Evolutionary conservation across 2,113 vertebrate species (phyloP), one percentile per base, ranked within the genome.

Genomic region (Sinocyclocheilus maitianheensis): DNA sequence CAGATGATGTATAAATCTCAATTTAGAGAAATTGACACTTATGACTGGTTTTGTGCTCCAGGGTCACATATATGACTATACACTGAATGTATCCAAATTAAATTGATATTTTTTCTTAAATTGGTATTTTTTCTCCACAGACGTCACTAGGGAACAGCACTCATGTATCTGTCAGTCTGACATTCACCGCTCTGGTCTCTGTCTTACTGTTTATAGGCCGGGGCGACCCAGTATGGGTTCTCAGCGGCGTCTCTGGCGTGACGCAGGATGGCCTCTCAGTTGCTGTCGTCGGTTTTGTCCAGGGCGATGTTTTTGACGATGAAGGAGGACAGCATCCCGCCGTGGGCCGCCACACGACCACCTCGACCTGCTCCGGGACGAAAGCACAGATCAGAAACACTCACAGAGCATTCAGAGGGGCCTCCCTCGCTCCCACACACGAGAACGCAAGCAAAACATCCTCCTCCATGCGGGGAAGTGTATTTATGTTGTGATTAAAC

Each of bases 281-380:
- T 99, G 89, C 97, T 99, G 90, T 99, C 98, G 0, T 99, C 97
- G 0, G 97, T 97, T 92, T 98, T 99, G 90, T 99, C 98, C 91
- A 99, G 90, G 43, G 98, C 97, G 65, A 99, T 99, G 90, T 99
- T 99, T 92, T 99, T 99, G 83, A 99, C 97, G n/a, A 99, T 99
- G 77, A 96, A 99, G 0, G 98, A 99, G 0, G 98, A 99, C 91
- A 99, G 92, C 1, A 98, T 99, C 18, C 97, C 97, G 0, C 97
- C 97, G 0, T 99, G 98, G 43, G 97, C 97, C 7, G 97, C 98
- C 62, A 99, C 98, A 85, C 97, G 95, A 13, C 97, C 98, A 74
- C 98, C 98, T 1, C 97, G 97, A 87, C 98, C 98, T 99, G 93
- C 37, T 30, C 9, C 4, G 20, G 40, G 62, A 77, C 16, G 77